Percentiles rank a stretch among this genome's conserved stretches.
Conservation (phyloP, 1,140 invertebrate genomes). For the Homalodisca vitripennis region DNA sequence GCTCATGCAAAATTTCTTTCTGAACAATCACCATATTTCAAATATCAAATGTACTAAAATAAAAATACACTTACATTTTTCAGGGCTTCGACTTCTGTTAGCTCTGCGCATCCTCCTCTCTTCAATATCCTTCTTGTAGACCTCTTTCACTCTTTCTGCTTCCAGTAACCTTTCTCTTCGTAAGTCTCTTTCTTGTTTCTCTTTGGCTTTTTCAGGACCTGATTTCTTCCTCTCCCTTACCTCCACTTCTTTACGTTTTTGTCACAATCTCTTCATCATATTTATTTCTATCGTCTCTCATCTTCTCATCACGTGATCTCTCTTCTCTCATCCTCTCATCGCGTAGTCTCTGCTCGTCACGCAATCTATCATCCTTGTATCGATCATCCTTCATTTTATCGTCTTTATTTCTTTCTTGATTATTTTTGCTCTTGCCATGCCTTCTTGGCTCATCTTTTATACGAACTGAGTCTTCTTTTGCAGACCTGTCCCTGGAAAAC, state of each 20-base stretch:
- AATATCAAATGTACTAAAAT: too few species aligned
- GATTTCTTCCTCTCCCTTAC: conserved; percentile 22
- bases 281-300: conserved; percentile 30
- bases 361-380: conserved; percentile 12
- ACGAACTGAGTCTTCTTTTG: conserved; percentile 49
- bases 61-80: not conserved
- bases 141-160: conserved; percentile 38
- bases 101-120: conserved; percentile 37
- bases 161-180: conserved; percentile 38
- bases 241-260: conserved; percentile 23
- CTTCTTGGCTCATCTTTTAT: conserved; percentile 42
- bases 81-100: conserved; percentile 35
- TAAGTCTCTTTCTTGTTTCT: conserved; percentile 34
- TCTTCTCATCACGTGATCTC: conserved; percentile 24
- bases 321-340: conserved; percentile 30
- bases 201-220: conserved; percentile 18
- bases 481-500: conserved; percentile 44
- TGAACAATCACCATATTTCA: too few species aligned
- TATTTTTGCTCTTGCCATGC: conserved; percentile 44
- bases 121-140: conserved; percentile 38
- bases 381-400: conserved; percentile 31
- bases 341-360: conserved; percentile 24
- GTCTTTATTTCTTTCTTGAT: conserved; percentile 43
- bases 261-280: conserved; percentile 20
- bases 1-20: too few species aligned